A percentile compares a stretch with the other conserved stretches of the same genome.
phyloP scores from a whole-genome alignment of 1,140 invertebrate species.

The Gonioctena quinquepunctata region DNA sequence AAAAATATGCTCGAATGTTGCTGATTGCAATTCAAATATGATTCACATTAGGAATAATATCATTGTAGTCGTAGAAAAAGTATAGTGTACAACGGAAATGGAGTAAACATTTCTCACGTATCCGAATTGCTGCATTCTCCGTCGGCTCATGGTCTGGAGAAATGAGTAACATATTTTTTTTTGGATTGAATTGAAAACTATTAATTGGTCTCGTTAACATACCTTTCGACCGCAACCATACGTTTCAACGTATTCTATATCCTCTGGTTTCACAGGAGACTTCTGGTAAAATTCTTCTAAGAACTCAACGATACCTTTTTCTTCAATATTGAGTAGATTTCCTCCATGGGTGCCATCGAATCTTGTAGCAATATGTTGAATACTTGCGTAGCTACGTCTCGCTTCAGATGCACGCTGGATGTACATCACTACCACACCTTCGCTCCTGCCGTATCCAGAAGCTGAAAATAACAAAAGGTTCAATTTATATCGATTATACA shows the following conservation, averaged over 20 bases:
- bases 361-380: conserved; percentile 66
- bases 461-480: conserved; percentile 61
- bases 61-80: too few species aligned
- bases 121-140: too few species aligned
- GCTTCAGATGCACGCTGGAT: conserved; percentile 82
- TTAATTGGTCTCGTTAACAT: neutral
- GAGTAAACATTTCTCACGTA: too few species aligned
- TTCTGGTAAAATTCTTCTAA: conserved; percentile 67
- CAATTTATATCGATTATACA: too few species aligned
- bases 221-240: conserved; percentile 64
- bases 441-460: conserved; percentile 74
- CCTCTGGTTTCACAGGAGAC: conserved; percentile 63
- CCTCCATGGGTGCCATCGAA: conserved; percentile 66
- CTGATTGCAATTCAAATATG: too few species aligned
- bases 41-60: too few species aligned
- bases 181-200: neutral
- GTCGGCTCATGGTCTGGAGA: too few species aligned
- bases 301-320: conserved; percentile 56
- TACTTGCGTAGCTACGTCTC: conserved; percentile 71
- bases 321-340: conserved; percentile 61
- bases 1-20: too few species aligned
- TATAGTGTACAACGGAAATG: too few species aligned
- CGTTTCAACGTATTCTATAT: conserved; percentile 73
- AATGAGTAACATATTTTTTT: too few species aligned
- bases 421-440: conserved; percentile 79